These are phyloP conservation scores for Strigamia maritima DNA, from an alignment of 2,888 invertebrate genomes.

Conservation along the genomic window DNA sequence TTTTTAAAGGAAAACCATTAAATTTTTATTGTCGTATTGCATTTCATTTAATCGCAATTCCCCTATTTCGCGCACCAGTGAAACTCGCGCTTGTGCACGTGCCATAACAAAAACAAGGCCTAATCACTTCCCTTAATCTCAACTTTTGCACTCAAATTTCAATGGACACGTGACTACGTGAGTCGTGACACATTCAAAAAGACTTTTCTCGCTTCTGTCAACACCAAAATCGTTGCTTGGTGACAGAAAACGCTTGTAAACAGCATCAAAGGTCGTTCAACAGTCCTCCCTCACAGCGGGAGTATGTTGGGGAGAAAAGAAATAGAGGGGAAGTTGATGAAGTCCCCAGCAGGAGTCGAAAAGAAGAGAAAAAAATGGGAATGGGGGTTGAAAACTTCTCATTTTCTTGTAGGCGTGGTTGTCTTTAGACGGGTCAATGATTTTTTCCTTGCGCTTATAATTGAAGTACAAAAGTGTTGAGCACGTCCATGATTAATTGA, in stretches of 20 bases:
- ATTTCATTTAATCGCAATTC: background rate
- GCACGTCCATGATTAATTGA: background rate
- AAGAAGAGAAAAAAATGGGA: background rate
- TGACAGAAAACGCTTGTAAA: slow-evolving; percentile 13
- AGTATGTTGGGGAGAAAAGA: background rate
- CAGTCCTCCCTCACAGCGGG: slow-evolving; percentile 8
- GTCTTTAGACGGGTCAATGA: slow-evolving; percentile 13
- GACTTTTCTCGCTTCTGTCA: slow-evolving; percentile 8
- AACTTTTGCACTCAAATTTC: background rate
- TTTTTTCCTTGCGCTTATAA: slow-evolving; percentile 2
- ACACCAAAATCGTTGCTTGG: background rate
- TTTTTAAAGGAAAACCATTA: background rate
- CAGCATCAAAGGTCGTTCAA: background rate
- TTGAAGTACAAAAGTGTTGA: background rate
- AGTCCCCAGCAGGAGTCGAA: background rate
- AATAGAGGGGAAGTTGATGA: background rate
- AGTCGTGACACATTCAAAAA: background rate
- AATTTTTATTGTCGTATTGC: background rate
- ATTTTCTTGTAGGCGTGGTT: slow-evolving; percentile 17
- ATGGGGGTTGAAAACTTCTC: background rate
- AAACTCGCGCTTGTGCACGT: background rate
- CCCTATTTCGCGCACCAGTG: background rate
- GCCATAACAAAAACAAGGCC: background rate
- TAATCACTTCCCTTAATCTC: background rate
- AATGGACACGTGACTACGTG: background rate